Evolutionary conservation across 2,113 vertebrate species (phyloP), one percentile per base, ranked within the genome.

Genomic region (Chascanopsetta lugubris): DNA sequence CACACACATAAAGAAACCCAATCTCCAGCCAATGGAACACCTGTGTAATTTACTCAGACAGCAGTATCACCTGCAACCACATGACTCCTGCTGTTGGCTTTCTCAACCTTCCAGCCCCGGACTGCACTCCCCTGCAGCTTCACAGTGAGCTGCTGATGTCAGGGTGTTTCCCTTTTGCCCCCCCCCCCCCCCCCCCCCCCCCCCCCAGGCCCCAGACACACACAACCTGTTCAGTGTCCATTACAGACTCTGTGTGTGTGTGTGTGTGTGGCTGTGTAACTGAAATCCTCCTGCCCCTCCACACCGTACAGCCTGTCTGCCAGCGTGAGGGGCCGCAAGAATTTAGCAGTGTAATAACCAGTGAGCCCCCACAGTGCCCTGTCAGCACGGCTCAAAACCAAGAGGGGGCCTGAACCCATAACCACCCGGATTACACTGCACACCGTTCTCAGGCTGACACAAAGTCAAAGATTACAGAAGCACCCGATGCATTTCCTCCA

Each of bases 361-460:
- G 54, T 2, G 30, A 63, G 63, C 29, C 54, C 63, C 1, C n/a
- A n/a, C n/a, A 25, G 65, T 77, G 69, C 61, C 17, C 38, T 5
- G 65, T 70, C 74, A 78, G 61, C 66, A 61, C 21, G 18, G 69
- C 53, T 55, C 60, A 70, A 63, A 43, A 58, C 73, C 64, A 26
- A 20, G 34, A 71, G 40, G 51, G 20, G n/a, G 38, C 51, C 32
- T 5, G 27, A 22, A 21, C 13, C 61, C 46, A 43, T 43, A 57
- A 70, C 62, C 25, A 42, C 40, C 22, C 50, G 66, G 71, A 83
- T 83, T 80, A 71, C 22, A 49, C 38, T 22, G 2, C 3, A 5
- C 2, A 25, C 42, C 27, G 64, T 50, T 72, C 59, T 49, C 65
- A 57, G 1, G 42, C 61, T 50, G 50, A 83, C 61, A 68, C 61